Evolutionary conservation across 2,113 vertebrate species (phyloP), one percentile per base, ranked within the genome.

Genomic region (Apteryx mantelli): DNA sequence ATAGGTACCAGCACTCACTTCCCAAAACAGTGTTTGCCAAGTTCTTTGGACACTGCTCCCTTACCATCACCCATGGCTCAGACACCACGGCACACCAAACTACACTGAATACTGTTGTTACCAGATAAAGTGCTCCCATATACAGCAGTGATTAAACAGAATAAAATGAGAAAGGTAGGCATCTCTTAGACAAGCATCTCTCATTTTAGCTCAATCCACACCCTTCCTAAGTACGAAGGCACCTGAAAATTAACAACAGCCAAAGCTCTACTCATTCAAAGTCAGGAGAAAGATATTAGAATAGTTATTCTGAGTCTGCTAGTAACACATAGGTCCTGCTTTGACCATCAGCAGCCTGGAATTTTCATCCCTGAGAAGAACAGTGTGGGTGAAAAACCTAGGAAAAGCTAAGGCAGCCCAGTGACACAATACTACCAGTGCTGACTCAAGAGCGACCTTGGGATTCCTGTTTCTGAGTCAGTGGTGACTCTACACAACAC

Each of bases 381-480:
- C 36, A 38, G 36, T 38, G 32, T 4, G 10, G 32, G 56, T 60
- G 18, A 60, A 60, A 60, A 65, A n/a, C 22, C 24, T 69, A 63
- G 40, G 71, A 53, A 69, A 84, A 78, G 76, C 55, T 40, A 61
- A 81, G 10, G 80, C 71, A 94, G 60, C 24, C 38, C 64, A 84
- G 58, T 75, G 74, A 78, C 30, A 66, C 60, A 77, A 30, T 26
- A 50, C 48, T 25, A 80, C 5, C 32, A 56, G 19, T 8, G 28
- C 77, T 77, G 69, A 86, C 78, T 91, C 64, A 85, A 91, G 77
- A 69, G 42, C 76, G 88, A 89, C 60, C 48, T 42, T 66, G 83
- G 42, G 76, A 92, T 89, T 93, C 74, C 58, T 65, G 87, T 94
- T 85, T 87, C 95, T 58, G 63, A 95, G 73, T 82, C 88, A 95